Evolutionary conservation across 2,113 vertebrate genomes (phyloP).

Genomic region (Trichechus manatus): DNA sequence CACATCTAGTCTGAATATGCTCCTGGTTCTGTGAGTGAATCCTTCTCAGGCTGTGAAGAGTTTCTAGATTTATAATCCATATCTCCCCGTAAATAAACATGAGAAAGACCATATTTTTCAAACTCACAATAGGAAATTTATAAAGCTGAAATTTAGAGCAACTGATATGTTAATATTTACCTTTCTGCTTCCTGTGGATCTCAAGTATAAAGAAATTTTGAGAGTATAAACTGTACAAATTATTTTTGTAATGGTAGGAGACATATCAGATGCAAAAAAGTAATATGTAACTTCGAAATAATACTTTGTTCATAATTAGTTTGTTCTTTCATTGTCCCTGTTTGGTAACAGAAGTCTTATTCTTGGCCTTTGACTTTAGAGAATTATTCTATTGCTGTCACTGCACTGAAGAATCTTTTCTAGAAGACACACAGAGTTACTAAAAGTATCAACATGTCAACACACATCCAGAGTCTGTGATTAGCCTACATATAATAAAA

Average conservation of each 20-base stretch:
- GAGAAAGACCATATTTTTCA: background rate
- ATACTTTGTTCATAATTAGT: background rate
- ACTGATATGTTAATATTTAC: background rate
- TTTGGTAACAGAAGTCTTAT: constrained; percentile 8
- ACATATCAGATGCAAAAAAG: background rate
- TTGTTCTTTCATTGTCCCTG: background rate
- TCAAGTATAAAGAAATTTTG: background rate
- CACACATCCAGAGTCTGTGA: background rate
- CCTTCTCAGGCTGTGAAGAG: background rate
- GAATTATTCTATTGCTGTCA: background rate
- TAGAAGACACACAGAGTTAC: constrained; percentile 4
- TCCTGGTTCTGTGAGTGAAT: background rate
- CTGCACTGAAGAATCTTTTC: background rate
- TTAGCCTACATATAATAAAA: constrained; percentile 24
- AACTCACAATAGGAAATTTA: background rate
- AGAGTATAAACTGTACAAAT: background rate
- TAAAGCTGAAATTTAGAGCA: constrained; percentile 17
- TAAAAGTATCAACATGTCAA: background rate
- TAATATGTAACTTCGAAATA: background rate
- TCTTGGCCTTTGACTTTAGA: background rate
- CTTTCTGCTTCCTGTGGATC: background rate
- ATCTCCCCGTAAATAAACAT: background rate
- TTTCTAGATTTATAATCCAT: background rate
- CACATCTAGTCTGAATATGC: background rate
- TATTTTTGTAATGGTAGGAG: constrained; percentile 10